Conservation (phyloP, 2,797 vertebrate species). For the Karalla daura region DNA sequence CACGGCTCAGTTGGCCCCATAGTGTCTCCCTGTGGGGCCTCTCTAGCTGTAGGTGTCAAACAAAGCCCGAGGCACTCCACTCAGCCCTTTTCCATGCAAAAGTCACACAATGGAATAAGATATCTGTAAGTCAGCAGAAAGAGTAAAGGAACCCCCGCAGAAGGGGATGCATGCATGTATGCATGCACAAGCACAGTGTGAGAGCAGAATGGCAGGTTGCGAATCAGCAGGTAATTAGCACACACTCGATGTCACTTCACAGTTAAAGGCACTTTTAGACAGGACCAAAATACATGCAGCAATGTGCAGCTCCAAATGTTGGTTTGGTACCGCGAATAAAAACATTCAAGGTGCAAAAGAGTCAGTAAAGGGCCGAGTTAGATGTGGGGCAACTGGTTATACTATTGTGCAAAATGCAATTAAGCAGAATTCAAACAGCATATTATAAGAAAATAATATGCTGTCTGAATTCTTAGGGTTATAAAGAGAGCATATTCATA, state of each 20-base stretch:
- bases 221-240: conserved; percentile 69
- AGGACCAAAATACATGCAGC: conserved; percentile 16
- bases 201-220: conserved; percentile 64
- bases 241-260: conserved; percentile 36
- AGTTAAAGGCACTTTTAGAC: conserved; percentile 6
- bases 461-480: no score
- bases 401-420: conserved; percentile 59
- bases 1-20: conserved; percentile 1
- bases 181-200: conserved; percentile 62
- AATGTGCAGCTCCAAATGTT: conserved; percentile 13
- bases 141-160: conserved; percentile 43
- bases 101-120: conserved; percentile 31
- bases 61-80: conserved; percentile 33
- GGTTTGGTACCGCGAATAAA: conserved; percentile 10
- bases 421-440: conserved; percentile 58
- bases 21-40: conserved; percentile 14
- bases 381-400: conserved; percentile 56
- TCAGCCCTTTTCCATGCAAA: conserved; percentile 25
- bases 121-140: conserved; percentile 39
- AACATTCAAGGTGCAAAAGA: no score
- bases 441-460: no score
- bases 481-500: no score
- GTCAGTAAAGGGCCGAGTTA: conserved; percentile 36
- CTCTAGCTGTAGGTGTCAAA: conserved; percentile 46
- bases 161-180: conserved; percentile 35